Conservation (phyloP, 2,888 invertebrate genomes). For the Apamea epomidion region DNA sequence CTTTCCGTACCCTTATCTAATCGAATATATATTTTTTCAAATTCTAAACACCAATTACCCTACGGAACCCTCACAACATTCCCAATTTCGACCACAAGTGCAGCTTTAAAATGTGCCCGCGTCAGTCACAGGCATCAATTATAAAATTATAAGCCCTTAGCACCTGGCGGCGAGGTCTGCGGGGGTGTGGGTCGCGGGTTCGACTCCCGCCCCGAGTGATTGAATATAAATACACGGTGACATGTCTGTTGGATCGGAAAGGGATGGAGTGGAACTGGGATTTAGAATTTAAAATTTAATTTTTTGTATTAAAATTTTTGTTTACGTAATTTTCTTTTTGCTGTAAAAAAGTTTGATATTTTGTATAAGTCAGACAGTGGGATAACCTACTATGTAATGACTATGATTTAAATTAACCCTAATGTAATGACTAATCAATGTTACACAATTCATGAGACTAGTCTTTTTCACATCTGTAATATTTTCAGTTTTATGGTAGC, state of each 20-base stretch:
- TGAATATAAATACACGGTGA: slow-evolving; percentile 84
- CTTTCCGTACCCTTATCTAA: too few relatives aligned
- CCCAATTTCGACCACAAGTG: slow-evolving; percentile 38
- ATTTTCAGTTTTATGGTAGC: background rate
- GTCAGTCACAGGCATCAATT: slow-evolving; percentile 77
- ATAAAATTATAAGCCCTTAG: slow-evolving; percentile 76
- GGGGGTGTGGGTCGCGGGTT: slow-evolving; percentile 78
- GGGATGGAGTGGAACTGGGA: slow-evolving; percentile 70
- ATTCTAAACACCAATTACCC: background rate
- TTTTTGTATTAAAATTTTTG: background rate
- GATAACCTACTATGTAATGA: too few relatives aligned
- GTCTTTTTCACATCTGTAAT: background rate
- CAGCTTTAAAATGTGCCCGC: slow-evolving; percentile 67
- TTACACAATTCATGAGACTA: background rate
- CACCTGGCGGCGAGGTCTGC: slow-evolving; percentile 75
- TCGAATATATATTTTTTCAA: background rate
- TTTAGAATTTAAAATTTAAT: background rate
- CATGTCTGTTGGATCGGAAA: slow-evolving; percentile 70
- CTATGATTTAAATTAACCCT: background rate
- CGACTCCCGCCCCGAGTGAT: slow-evolving; percentile 80
- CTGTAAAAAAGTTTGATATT: background rate
- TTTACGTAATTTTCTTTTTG: background rate
- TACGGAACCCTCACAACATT: slow-evolving; percentile 34
- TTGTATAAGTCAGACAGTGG: background rate
- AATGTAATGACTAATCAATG: background rate